Conservation (phyloP, 2,113 vertebrate species). For the Mesitornis unicolor region DNA sequence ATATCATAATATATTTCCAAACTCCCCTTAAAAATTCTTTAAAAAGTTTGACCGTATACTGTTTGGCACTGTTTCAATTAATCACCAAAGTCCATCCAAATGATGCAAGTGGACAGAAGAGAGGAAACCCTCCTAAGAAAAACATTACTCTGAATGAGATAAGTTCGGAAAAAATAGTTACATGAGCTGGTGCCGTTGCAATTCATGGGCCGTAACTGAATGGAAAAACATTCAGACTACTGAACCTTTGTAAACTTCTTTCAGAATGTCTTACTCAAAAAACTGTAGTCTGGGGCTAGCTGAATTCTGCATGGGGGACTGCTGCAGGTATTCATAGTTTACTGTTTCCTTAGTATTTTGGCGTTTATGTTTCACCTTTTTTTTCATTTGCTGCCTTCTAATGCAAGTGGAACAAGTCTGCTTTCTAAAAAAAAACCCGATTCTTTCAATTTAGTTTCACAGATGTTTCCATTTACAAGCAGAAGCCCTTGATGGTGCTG, state of each 20-base stretch:
- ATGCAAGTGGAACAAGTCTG: neutral
- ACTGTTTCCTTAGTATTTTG: neutral
- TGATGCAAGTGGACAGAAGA: fast-evolving
- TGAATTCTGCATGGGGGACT: neutral
- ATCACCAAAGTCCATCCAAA: neutral
- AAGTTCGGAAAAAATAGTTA: neutral
- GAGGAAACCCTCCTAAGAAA: neutral
- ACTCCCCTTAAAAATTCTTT: neutral
- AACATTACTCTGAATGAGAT: neutral
- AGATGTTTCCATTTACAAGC: conserved; percentile 73
- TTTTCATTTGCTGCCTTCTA: neutral
- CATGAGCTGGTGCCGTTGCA: neutral
- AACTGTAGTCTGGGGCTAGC: too few species aligned
- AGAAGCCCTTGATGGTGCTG: conserved; percentile 67
- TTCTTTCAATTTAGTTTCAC: conserved; percentile 49
- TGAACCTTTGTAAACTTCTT: neutral
- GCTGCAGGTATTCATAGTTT: neutral
- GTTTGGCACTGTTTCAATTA: neutral
- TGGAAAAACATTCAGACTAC: neutral
- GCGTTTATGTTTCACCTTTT: neutral
- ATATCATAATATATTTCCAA: neutral
- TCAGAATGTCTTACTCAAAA: neutral
- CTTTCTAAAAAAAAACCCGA: neutral
- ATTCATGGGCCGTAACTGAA: neutral
- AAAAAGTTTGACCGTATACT: neutral